Conservation (phyloP, 2,113 vertebrate species). For the Oophaga pumilio region DNA sequence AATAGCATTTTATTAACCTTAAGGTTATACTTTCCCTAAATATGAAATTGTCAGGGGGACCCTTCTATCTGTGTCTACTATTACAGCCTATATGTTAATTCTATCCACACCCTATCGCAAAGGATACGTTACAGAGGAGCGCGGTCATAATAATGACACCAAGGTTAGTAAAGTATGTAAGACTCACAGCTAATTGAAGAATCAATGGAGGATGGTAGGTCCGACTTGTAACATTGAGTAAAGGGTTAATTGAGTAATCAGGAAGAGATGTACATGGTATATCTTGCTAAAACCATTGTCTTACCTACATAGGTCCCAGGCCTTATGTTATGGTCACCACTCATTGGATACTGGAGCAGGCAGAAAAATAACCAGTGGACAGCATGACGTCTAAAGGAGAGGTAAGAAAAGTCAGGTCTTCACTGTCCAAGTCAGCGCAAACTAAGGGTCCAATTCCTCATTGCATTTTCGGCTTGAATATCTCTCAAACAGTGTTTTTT, state of each 20-base stretch:
- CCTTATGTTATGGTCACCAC: conserved; percentile 35
- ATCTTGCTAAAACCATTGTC: background rate
- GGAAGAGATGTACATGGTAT: background rate
- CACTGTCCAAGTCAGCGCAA: background rate
- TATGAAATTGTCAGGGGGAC: too few relatives aligned
- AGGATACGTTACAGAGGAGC: background rate
- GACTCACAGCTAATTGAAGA: background rate
- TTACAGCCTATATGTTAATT: background rate
- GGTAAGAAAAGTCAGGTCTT: conserved; percentile 20
- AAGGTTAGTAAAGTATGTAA: too few relatives aligned
- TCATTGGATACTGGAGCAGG: conserved; percentile 10
- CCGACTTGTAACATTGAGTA: background rate
- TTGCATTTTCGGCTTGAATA: too few relatives aligned
- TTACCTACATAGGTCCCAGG: background rate
- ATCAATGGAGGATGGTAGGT: background rate
- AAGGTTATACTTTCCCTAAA: too few relatives aligned
- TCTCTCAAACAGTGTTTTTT: too few relatives aligned
- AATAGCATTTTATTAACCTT: too few relatives aligned
- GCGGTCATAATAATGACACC: too few relatives aligned
- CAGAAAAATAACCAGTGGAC: conserved; percentile 22
- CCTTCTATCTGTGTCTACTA: too few relatives aligned
- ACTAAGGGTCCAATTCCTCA: background rate
- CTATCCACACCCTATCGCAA: background rate
- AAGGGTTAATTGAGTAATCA: background rate
- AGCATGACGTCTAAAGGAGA: conserved; percentile 34